phyloP scores from a whole-genome alignment of 2,797 vertebrate species.

The Heterohyrax brucei region DNA sequence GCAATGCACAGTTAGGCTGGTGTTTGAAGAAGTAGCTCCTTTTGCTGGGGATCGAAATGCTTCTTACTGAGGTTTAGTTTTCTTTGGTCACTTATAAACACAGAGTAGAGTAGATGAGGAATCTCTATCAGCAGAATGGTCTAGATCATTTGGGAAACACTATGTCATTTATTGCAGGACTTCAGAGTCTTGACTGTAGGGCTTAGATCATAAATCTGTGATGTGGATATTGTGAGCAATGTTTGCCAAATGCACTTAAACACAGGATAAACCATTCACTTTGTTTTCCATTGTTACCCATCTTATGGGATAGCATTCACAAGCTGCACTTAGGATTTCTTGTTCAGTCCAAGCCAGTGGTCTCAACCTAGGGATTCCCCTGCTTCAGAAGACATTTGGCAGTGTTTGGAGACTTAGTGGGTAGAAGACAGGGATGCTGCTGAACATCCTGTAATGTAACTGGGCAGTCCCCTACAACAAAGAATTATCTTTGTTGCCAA shows the following conservation, averaged over 20 bases:
- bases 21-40: conserved; percentile 58
- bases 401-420: conserved; percentile 12
- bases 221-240: conserved; percentile 28
- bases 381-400: background rate
- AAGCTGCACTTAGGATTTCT: conserved; percentile 19
- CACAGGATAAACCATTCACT: conserved; percentile 17
- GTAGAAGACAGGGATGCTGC: background rate
- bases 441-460: background rate
- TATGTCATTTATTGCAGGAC: background rate
- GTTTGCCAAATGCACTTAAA: conserved; percentile 46
- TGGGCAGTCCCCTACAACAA: background rate
- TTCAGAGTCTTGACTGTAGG: conserved; percentile 11
- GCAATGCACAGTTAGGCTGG: background rate
- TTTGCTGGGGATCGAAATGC: background rate
- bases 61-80: conserved; percentile 51
- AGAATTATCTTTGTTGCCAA: background rate
- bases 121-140: background rate
- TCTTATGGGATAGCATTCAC: background rate
- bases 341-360: background rate
- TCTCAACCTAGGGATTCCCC: background rate
- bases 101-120: conserved; percentile 56
- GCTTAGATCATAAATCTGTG: background rate
- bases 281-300: conserved; percentile 45
- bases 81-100: background rate
- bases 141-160: background rate